Evolutionary conservation across 64 coral and sea anemone genomes (phyloP), one percentile per base, ranked within the genome.

Genomic region (Hydrozoanthus tunicans): DNA sequence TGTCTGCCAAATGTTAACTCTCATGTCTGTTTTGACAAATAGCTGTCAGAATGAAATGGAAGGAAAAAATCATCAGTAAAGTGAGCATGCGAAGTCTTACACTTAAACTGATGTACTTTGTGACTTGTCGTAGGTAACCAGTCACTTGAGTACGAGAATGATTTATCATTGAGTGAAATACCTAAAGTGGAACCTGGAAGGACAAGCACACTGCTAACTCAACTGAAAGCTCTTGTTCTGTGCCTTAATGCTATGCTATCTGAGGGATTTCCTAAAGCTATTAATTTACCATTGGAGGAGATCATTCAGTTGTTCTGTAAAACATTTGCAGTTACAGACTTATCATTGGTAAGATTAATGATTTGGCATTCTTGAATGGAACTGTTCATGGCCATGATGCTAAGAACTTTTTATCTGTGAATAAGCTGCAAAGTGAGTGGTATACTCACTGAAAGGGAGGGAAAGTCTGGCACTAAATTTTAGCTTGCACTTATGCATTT

Each of bases 161-260:
- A 14, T 43, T 82, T 94, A 15, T 61, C 71, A 53, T 80, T 94
- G 9, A 69, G 69, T 84, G 79, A 73, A 51, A 71, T 85, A 69
- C 93, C 93, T 61, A 14, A 77, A 53, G 27, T 77, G 66, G 93
- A 94, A 59, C 93, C 93, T 11, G 65, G 51, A 10, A 81, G 88
- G 3, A 94, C 93, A 6, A 57, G 90, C 80, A 78, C 80, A n/a
- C 89, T 94, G 15, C 23, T 94, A 11, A 91, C 89, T 24, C 79
- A 86, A 67, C 62, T 68, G 9, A 83, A 85, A 25, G 58, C 88
- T 60, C 58, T 94, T 25, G 55, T 59, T 4, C 12, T 60, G 13
- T 91, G 88, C 59, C 88, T 94, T 5, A 77, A 59, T 32, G 5
- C 52, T 51, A 91, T 94, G 93, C 74, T 94, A 5, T 77, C 88